Percentiles rank a stretch among this genome's conserved stretches.
phyloP scores from a whole-genome alignment of 2,797 vertebrate genomes.

The Poecilia gillii region DNA sequence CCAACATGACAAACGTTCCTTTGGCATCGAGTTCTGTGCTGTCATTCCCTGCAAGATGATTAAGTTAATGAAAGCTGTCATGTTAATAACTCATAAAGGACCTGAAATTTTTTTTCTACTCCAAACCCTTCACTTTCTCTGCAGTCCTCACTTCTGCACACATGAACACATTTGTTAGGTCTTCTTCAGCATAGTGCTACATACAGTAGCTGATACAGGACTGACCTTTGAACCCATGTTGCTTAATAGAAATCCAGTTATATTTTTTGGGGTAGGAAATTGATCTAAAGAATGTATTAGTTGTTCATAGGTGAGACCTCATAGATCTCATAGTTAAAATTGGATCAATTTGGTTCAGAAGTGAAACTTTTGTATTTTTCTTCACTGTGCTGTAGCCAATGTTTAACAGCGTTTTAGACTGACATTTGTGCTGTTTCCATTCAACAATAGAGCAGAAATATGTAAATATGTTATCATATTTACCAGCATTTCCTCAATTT shows the following conservation, averaged over 20 bases:
- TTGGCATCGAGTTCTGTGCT: background rate
- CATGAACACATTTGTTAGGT: background rate
- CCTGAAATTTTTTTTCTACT: background rate
- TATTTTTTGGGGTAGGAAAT: background rate
- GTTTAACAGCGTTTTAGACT: background rate
- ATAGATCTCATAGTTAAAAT: background rate
- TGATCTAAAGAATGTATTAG: background rate
- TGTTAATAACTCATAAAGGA: background rate
- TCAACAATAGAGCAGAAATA: background rate
- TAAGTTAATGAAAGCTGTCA: background rate
- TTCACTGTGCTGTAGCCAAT: background rate
- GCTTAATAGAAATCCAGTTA: background rate
- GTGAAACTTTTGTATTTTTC: no score
- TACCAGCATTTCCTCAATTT: background rate
- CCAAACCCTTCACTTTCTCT: background rate
- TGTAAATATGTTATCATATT: background rate
- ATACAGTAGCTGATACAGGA: background rate
- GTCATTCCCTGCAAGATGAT: background rate
- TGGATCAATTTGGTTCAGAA: background rate
- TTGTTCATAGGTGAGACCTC: no score
- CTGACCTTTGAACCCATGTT: background rate
- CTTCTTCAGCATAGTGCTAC: background rate
- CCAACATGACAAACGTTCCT: background rate
- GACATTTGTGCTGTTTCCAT: background rate
- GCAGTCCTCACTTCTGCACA: background rate